Evolutionary conservation across 1,140 invertebrate genomes (phyloP).

Genomic region (Caligus rogercresseyi): DNA sequence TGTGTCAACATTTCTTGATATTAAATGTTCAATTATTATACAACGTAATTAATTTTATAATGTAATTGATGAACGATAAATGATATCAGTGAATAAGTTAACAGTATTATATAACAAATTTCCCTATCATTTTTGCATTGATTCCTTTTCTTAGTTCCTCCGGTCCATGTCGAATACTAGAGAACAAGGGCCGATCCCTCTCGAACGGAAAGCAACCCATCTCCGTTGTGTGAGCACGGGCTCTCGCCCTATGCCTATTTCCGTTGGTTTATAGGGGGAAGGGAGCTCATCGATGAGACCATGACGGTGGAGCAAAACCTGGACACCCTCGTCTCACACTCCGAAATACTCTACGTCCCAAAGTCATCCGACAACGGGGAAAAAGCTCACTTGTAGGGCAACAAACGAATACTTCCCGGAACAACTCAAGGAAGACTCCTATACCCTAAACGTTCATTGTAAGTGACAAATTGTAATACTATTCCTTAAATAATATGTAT

Average conservation of each 20-base stretch:
- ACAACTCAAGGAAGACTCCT: background rate
- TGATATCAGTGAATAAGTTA: too few relatives aligned
- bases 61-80: too few relatives aligned
- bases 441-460: conserved; percentile 15
- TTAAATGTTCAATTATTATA: too few relatives aligned
- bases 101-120: too few relatives aligned
- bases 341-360: background rate
- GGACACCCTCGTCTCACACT: background rate
- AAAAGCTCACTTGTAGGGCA: conserved; percentile 1
- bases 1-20: too few relatives aligned
- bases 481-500: too few relatives aligned
- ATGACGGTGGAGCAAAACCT: conserved; percentile 5
- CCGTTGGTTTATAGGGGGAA: conserved; percentile 11
- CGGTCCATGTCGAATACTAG: background rate
- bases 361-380: conserved; percentile 1
- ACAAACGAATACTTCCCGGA: conserved; percentile 14
- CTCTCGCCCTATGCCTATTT: conserved; percentile 3
- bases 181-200: background rate
- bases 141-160: background rate
- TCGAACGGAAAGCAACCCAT: background rate
- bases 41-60: too few relatives aligned
- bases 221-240: background rate
- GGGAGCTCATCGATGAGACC: background rate
- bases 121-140: too few relatives aligned
- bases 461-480: conserved; percentile 9